These are phyloP conservation scores for Menura novaehollandiae DNA, from an alignment of 2,113 vertebrate species.

Conservation along the genomic window DNA sequence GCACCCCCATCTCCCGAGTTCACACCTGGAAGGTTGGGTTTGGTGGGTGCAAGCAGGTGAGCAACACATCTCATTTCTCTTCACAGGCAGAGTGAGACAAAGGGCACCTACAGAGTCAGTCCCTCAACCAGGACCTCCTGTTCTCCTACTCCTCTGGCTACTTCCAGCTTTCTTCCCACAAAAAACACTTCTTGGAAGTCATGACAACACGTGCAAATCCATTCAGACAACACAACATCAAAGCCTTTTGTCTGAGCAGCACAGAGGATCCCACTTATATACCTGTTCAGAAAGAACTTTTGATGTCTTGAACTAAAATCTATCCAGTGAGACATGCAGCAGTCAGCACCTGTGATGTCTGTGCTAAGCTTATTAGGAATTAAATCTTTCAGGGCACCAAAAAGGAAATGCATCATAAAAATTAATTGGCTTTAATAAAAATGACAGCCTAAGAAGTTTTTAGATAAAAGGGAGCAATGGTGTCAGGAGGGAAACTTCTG, in stretches of 20 bases:
- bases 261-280: not conserved
- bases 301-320: not conserved
- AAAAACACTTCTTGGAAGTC: not conserved
- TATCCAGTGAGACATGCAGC: not conserved
- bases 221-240: not conserved
- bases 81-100: not conserved
- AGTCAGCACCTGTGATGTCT: not conserved
- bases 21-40: not conserved
- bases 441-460: not conserved
- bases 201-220: not conserved
- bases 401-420: not conserved
- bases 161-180: not conserved
- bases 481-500: not conserved
- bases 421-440: not conserved
- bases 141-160: not conserved
- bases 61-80: not conserved
- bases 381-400: not conserved
- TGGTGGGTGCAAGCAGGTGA: not conserved
- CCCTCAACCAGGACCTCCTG: not conserved
- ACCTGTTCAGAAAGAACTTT: not conserved
- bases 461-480: not conserved
- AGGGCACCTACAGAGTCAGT: not conserved
- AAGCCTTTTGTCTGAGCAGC: slow-evolving; percentile 20
- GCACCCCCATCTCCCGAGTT: not conserved
- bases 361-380: not conserved